Evolutionary conservation across 1,140 invertebrate species (phyloP), one percentile per base, ranked within the genome.

Genomic region (Brachionus plicatilis): DNA sequence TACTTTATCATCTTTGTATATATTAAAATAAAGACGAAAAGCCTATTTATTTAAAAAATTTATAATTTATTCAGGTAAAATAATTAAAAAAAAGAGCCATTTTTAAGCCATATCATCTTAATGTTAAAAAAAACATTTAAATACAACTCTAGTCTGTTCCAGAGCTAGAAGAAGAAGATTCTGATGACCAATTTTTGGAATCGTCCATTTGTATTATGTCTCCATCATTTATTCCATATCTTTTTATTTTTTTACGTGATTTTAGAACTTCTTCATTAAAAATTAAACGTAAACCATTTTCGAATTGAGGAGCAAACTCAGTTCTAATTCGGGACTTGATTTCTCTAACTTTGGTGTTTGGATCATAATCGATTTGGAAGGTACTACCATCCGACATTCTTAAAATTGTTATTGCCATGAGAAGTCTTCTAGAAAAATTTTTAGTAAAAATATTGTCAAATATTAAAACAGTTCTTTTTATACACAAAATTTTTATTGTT

Each of bases 161-260:
- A 2, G 82, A 83, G 14, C 47, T 56, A 47, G 82, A 83, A 20
- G 82, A 83, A 20, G 60, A 50, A 5, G 82, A 83, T 50, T 37
- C 20, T 24, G 82, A 83, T 29, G 60, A 68, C 82, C 82, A 83
- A 70, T 68, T 41, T 72, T 83, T 68, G 8, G 60, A 24, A 27
- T 83, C 82, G 53, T 83, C 82, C 82, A 83, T 83, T 45, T 17
- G 3, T 45, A 83, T 68, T 24, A 20, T 41, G 12, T 29, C 60
- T 37, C 50, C 33, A 50, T 83, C 60, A 53, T 37, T 27, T 17
- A 83, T 29, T 17, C 65, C 82, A 56, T 83, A 83, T 37, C n/a
- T 41, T 70, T 83, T 83, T 7, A 83, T 27, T 83, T 20, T 83
- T 41, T 60, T 65, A n/a, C 14, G n/a, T 56, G 47, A 56, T 70